phyloP scores from a whole-genome alignment of 2,888 invertebrate species.

The Clitarchus hookeri region DNA sequence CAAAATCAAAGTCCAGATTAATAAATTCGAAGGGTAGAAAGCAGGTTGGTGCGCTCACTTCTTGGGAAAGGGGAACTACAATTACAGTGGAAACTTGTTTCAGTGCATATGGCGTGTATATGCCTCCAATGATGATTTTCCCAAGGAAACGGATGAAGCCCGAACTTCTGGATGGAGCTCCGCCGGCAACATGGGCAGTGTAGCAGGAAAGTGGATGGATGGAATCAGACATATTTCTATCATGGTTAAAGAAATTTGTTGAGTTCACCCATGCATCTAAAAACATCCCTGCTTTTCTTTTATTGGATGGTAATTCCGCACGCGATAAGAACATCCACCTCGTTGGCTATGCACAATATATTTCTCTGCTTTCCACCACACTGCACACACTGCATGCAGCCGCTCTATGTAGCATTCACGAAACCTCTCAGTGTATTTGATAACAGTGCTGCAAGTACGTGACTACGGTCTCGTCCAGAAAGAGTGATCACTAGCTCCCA shows the following conservation, averaged over 20 bases:
- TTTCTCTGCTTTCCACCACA: background rate
- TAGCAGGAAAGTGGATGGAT: slow-evolving; percentile 34
- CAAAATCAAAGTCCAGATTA: too few relatives aligned
- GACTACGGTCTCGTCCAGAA: slow-evolving; percentile 25
- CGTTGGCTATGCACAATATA: background rate
- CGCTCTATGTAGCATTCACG: slow-evolving; percentile 23
- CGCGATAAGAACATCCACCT: background rate
- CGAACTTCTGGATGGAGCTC: too few relatives aligned
- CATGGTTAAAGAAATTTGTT: slow-evolving; percentile 45
- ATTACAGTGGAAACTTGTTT: too few relatives aligned
- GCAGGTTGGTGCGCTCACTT: too few relatives aligned
- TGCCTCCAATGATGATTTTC: too few relatives aligned
- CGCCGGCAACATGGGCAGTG: too few relatives aligned
- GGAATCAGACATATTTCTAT: slow-evolving; percentile 42
- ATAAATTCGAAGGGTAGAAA: too few relatives aligned
- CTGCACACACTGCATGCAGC: background rate
- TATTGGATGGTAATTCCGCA: slow-evolving; percentile 22
- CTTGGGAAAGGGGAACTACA: too few relatives aligned
- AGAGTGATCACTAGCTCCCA: slow-evolving; percentile 28
- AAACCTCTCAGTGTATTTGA: slow-evolving; percentile 27
- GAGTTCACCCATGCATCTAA: slow-evolving; percentile 43
- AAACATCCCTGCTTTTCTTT: slow-evolving; percentile 45
- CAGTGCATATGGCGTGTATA: too few relatives aligned
- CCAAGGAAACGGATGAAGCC: too few relatives aligned
- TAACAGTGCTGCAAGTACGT: slow-evolving; percentile 2